These are phyloP conservation scores for Ochotona curzoniae DNA, from an alignment of 2,113 vertebrate species.

Conservation along the genomic window DNA sequence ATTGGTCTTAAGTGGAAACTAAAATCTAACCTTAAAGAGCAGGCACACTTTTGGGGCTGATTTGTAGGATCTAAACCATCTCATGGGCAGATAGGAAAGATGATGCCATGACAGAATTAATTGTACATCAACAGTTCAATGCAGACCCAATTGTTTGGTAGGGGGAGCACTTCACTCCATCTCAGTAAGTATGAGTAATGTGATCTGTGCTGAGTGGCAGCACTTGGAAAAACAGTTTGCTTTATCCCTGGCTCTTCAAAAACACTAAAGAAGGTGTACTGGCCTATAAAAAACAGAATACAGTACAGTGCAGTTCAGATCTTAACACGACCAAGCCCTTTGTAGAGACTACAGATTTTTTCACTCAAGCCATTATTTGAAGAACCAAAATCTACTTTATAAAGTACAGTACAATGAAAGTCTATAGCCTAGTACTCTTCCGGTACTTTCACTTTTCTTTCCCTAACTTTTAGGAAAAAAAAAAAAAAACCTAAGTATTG, in stretches of 20 bases:
- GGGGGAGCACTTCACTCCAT: not conserved
- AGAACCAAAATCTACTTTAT: not conserved
- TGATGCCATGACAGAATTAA: too few relatives aligned
- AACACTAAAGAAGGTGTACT: not conserved
- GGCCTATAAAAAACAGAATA: not conserved
- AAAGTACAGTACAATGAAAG: not conserved
- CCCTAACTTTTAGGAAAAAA: not conserved
- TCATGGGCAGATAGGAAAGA: not conserved
- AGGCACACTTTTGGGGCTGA: too few relatives aligned
- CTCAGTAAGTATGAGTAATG: not conserved
- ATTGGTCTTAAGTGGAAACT: too few relatives aligned
- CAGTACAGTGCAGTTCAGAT: not conserved
- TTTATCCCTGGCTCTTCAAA: not conserved
- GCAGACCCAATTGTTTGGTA: not conserved
- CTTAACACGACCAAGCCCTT: not conserved
- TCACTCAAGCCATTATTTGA: not conserved
- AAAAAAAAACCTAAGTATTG: not conserved
- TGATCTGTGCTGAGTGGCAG: not conserved
- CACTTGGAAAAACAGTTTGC: not conserved
- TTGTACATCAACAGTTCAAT: not conserved
- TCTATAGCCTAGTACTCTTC: not conserved
- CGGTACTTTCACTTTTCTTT: not conserved
- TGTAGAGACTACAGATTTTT: not conserved
- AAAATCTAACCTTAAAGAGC: not conserved
- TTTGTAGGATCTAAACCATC: not conserved